Evolutionary conservation across 2,888 invertebrate species (phyloP), one percentile per base, ranked within the genome.

Genomic region (Ophonus ardosiacus): DNA sequence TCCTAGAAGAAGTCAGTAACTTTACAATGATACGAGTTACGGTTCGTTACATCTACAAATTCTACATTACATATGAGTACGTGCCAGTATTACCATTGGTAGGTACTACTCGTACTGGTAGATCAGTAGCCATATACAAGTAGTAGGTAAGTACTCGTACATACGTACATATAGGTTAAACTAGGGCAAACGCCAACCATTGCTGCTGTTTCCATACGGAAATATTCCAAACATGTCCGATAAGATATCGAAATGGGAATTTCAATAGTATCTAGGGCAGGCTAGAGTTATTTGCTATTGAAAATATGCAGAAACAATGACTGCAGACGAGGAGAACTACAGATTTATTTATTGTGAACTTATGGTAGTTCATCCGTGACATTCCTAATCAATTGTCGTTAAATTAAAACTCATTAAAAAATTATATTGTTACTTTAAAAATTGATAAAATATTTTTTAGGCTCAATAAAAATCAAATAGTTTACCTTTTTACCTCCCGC

Each of bases 1-100:
- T 56, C 10, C 56, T 56, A 59, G 59, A n/a, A 15, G 59, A 59
- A 17, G 59, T 59, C 59, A 59, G 59, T 59, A 59, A 59, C 59
- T 59, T 7, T 17, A 15, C 59, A 59, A 17, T 59, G 59, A 59
- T 59, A 59, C 59, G 17, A 59, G 59, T 59, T 59, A 59, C 59
- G 59, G 59, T 59, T 59, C 59, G 59, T 15, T 17, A 17, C 59
- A 3, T 56, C 13, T 56, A 56, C n/a, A 56, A n/a, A 56, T 56
- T 56, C n/a, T 56, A 31, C 31, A 31, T 5, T 56, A 56, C 56
- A 59, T 59, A 6, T 51, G 8, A 51, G 13, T 51, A 51, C 43
- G 43, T 51, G 43, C 43, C 43, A 2, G 43, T 51, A 13, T 31
- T 31, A 31, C 31, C 31, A 31, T 13, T 13, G 43, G 43, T 51